These are phyloP conservation scores for Cyclopterus lumpus DNA, from an alignment of 2,797 vertebrate genomes.

Conservation along the genomic window DNA sequence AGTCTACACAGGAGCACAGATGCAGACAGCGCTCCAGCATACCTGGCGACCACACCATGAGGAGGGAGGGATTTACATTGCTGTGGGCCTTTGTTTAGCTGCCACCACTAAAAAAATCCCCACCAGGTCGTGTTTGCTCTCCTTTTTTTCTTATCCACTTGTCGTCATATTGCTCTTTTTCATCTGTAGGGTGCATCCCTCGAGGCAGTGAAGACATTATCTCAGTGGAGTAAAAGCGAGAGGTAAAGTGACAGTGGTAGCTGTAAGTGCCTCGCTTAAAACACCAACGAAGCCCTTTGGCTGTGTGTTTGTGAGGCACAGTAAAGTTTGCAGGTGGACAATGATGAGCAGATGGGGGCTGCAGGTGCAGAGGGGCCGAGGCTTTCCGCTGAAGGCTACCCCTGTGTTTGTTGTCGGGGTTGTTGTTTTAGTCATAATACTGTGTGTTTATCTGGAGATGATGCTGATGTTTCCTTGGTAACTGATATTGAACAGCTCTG, in stretches of 20 bases:
- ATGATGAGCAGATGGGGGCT: constrained; percentile 71
- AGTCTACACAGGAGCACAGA: constrained; percentile 67
- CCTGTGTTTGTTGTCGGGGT: constrained; percentile 70
- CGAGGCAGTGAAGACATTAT: constrained; percentile 67
- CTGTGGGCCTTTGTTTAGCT: constrained; percentile 70
- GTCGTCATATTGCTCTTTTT: constrained; percentile 65
- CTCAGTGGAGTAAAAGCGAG: constrained; percentile 62
- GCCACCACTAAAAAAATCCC: constrained; percentile 49
- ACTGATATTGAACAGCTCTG: constrained; percentile 19
- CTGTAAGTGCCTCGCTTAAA: constrained; percentile 59
- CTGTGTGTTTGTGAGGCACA: constrained; percentile 44
- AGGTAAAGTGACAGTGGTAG: constrained; percentile 65
- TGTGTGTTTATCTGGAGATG: constrained; percentile 79
- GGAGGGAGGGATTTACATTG: constrained; percentile 68
- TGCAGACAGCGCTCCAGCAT: constrained; percentile 62
- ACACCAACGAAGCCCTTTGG: constrained; percentile 48
- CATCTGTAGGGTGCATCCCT: constrained; percentile 69
- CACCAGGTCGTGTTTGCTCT: constrained; percentile 62
- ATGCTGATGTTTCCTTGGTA: constrained; percentile 79
- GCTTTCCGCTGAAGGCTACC: constrained; percentile 57
- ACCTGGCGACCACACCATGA: constrained; percentile 56
- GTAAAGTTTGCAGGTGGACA: constrained; percentile 58
- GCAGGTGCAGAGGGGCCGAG: constrained; percentile 58
- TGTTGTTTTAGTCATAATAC: constrained; percentile 72
- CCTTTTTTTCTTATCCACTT: constrained; percentile 47